Base-by-base conservation (phyloP, 2,113 vertebrate genomes). In the Nothoprocta perdicaria region DNA sequence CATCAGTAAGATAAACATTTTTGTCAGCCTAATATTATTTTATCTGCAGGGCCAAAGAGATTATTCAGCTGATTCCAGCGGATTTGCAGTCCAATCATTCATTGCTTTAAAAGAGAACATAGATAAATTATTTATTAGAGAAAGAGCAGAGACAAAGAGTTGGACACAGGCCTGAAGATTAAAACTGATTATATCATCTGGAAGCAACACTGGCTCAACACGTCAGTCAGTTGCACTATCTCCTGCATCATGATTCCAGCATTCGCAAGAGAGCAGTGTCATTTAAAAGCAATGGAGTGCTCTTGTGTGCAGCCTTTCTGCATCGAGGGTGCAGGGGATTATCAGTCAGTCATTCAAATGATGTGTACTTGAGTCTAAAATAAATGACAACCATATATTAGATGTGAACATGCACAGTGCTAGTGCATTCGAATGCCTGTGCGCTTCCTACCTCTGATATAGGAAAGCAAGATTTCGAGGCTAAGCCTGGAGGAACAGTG, bases 361-460 rank as follows among this genome's bases (percentile, higher is more conserved):
- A 38, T 7, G 7, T 10, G 15, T 53, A n/a, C 35, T 29, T 21
- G 46, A 33, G 55, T 76, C 52, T 72, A 12, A 12, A 66, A 2
- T 0, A 9, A 83, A 67, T 3, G 9, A 14, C 58, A 74, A 1
- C 18, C 1, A 0, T 43, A 86, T 16, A 62, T 38, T 14, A 38
- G 58, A 22, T 38, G 31, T 40, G 52, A 29, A 8, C 17, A 21
- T 12, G n/a, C 6, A 45, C 33, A 11, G 29, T 50, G 33, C 10
- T 38, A 68, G 1, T 5, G 15, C 29, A 4, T 76, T 76, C 24
- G 17, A 3, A 4, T 3, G 8, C 4, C 6, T 10, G 15, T 2
- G 53, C 3, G 0, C 0, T 35, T 79, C 38, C 26, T 23, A 0
- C 33, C 41, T 43, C 55, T 15, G 23, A 0, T 1, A 0, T 1